Percentiles rank a stretch among this genome's conserved stretches.
Conservation (phyloP, 2,113 vertebrate species). For the Bubo scandiacus region DNA sequence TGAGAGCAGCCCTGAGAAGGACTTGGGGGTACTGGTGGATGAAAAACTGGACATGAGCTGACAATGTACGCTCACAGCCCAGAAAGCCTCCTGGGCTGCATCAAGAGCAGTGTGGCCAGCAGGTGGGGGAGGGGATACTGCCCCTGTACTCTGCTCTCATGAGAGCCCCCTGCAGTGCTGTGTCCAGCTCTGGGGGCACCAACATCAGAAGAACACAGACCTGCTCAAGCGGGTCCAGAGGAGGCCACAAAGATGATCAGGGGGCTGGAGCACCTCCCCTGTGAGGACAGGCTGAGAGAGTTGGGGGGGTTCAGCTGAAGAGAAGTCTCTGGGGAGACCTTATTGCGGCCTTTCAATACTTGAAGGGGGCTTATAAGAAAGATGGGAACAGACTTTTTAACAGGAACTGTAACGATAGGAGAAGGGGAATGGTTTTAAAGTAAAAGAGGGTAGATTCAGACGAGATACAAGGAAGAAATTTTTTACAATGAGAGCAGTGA, state of each 20-base stretch:
- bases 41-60: not conserved
- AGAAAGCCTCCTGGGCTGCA: not conserved
- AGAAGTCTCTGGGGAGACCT: not conserved
- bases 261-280: not conserved
- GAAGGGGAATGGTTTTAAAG: not conserved
- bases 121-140: not conserved
- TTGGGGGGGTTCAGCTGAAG: not conserved
- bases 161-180: not conserved
- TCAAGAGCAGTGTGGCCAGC: not conserved
- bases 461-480: not conserved
- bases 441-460: not conserved
- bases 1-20: not conserved
- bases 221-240: not conserved
- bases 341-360: not conserved
- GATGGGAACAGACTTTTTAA: not conserved
- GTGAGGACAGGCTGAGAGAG: not conserved
- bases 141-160: not conserved
- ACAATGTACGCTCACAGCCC: accelerated
- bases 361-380: not conserved
- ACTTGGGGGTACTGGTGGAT: not conserved
- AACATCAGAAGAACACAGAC: not conserved
- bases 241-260: not conserved
- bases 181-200: not conserved
- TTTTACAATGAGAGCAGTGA: not conserved
- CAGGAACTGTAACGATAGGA: accelerated